Evolutionary conservation across 2,888 invertebrate species (phyloP), one percentile per base, ranked within the genome.

Genomic region (Eupithecia subfuscata): DNA sequence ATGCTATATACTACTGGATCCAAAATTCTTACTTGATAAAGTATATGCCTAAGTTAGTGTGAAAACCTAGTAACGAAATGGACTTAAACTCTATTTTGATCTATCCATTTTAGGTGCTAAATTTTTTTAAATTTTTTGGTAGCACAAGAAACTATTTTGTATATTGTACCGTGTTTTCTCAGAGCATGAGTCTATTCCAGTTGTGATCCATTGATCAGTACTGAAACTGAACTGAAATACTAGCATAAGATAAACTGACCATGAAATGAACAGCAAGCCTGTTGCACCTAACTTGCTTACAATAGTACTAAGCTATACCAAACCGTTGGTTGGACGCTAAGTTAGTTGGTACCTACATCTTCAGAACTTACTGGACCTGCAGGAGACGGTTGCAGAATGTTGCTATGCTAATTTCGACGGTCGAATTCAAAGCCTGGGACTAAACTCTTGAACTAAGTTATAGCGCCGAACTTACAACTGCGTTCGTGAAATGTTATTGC

Each of bases 241-340:
- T 34, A 18, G 64, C 16, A 9, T 34, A 34, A 64, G 16, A 34
- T 64, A 34, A 64, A 34, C 9, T 18, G 34, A 34, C 30, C 16
- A 34, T 30, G 64, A 75, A 75, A 75, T 71, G 70, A 68, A 70
- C 70, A 69, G 60, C 48, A 48, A 40, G 73, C 76, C 63, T 70
- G 76, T 73, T 73, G 73, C 76, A 73, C 71, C 71, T 71, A 71
- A 74, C 69, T 74, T 25, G 60, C 69, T 70, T 70, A 60, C 56
- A 12, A 76, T 52, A 40, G 67, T 63, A 69, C 43, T 72, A 9
- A 56, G 72, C 60, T 60, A 25, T 60, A 60, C 22, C 25, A 14
- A 60, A 60, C 25, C 60, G 12, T 60, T 60, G 60, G 22, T 60
- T 22, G 25, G 12, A 25, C 25, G 69, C 67, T 70, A 67, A 45